Percentiles rank a stretch among this genome's conserved stretches.
phyloP scores from a whole-genome alignment of 2,113 vertebrate species.

The Leptocoma aspasia region DNA sequence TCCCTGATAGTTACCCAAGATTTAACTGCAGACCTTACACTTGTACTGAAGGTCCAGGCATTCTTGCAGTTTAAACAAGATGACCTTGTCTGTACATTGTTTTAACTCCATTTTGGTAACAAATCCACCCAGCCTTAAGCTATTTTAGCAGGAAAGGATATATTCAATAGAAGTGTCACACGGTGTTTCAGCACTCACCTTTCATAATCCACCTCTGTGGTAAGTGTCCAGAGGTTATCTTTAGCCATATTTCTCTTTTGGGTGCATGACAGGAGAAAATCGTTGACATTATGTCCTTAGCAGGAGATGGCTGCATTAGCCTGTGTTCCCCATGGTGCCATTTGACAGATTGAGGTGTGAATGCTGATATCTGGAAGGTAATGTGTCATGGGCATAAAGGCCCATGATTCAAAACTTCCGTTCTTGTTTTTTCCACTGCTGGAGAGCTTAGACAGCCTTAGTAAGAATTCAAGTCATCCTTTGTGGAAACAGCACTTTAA shows the following conservation, averaged over 20 bases:
- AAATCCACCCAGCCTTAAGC: background rate
- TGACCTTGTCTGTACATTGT: background rate
- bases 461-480: background rate
- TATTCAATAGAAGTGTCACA: background rate
- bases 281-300: background rate
- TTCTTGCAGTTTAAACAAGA: background rate
- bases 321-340: background rate
- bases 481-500: background rate
- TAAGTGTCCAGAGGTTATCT: background rate
- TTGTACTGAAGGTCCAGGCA: rapidly evolving
- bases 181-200: background rate
- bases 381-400: background rate
- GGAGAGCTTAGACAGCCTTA: background rate
- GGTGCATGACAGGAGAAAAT: background rate
- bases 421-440: background rate
- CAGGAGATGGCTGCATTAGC: conserved; percentile 12
- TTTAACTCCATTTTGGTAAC: background rate
- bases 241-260: background rate
- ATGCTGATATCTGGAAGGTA: background rate
- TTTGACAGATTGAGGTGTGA: background rate
- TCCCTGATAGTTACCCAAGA: no score
- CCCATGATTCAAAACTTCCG: background rate
- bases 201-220: background rate
- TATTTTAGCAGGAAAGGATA: background rate
- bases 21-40: background rate